phyloP scores from a whole-genome alignment of 2,797 vertebrate genomes.

The Borostomias antarcticus region DNA sequence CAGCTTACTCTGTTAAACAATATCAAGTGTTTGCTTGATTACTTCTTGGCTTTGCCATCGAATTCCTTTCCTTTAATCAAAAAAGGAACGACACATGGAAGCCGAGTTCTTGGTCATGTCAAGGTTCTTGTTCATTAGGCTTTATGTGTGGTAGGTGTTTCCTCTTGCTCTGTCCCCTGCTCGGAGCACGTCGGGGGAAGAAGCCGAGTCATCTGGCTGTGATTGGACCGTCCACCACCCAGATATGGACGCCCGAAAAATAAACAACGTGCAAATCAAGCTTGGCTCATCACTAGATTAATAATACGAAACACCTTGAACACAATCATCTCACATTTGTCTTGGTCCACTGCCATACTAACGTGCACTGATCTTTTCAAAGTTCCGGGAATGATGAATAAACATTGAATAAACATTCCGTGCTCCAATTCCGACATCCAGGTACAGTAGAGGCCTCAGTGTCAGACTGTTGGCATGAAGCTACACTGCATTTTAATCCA shows the following conservation, averaged over 20 bases:
- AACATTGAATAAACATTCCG: slow-evolving; percentile 18
- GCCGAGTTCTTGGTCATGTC: slow-evolving; percentile 16
- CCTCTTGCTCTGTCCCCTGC: slow-evolving; percentile 19
- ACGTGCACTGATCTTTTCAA: slow-evolving; percentile 1
- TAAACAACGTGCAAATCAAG: slow-evolving; percentile 32
- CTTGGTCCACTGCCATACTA: slow-evolving; percentile 22
- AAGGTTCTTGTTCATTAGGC: slow-evolving; percentile 28
- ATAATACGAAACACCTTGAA: slow-evolving; percentile 33
- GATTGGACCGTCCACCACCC: slow-evolving; percentile 18
- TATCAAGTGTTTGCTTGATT: slow-evolving; percentile 26
- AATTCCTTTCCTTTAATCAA: slow-evolving; percentile 13
- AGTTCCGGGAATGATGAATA: slow-evolving; percentile 9
- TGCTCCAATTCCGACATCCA: neutral
- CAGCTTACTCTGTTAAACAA: slow-evolving; percentile 2
- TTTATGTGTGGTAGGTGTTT: slow-evolving; percentile 24
- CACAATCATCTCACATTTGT: slow-evolving; percentile 19
- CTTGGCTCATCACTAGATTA: slow-evolving; percentile 29
- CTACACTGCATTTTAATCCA: slow-evolving; percentile 14
- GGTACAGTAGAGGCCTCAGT: neutral
- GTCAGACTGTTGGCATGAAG: slow-evolving; percentile 3
- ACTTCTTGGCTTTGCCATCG: slow-evolving; percentile 16
- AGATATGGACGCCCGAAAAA: slow-evolving; percentile 34
- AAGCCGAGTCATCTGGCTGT: slow-evolving; percentile 35
- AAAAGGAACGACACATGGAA: slow-evolving; percentile 2
- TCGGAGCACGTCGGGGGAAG: slow-evolving; percentile 21